Evolutionary conservation across 2,797 vertebrate genomes (phyloP).

Genomic region (Pseudochaenichthys georgianus): DNA sequence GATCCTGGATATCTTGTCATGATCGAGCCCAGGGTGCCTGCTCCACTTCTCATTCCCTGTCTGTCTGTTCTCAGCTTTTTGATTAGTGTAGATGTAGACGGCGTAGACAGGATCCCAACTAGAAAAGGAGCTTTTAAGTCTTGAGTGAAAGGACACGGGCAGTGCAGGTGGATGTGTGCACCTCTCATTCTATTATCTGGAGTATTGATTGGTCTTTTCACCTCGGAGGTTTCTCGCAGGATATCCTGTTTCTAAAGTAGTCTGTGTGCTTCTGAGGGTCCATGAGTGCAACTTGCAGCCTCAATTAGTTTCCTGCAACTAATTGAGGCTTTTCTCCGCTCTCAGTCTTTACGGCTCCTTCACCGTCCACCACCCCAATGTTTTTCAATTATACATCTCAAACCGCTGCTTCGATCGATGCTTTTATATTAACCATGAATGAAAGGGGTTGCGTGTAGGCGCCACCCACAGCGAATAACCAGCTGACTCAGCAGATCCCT

Average conservation of each 20-base stretch:
- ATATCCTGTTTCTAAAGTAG: slow-evolving; percentile 36
- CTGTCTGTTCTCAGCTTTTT: slow-evolving; percentile 67
- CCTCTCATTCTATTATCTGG: slow-evolving; percentile 34
- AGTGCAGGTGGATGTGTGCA: background rate
- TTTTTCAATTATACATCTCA: background rate
- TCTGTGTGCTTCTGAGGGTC: slow-evolving; percentile 26
- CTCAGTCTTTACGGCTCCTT: slow-evolving; percentile 8
- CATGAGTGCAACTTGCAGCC: slow-evolving; percentile 41
- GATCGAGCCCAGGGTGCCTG: slow-evolving; percentile 62
- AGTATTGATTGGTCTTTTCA: slow-evolving; percentile 37
- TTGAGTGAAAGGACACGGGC: background rate
- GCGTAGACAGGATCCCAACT: slow-evolving; percentile 50
- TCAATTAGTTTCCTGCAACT: slow-evolving; percentile 64
- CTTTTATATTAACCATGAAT: background rate
- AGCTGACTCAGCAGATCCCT: background rate
- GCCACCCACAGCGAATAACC: background rate
- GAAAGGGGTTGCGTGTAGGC: background rate
- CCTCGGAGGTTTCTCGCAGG: slow-evolving; percentile 15
- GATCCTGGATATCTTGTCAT: slow-evolving; percentile 62
- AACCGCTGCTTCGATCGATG: slow-evolving; percentile 4
- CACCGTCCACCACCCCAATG: background rate
- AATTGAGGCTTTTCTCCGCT: no score
- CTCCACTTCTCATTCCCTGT: slow-evolving; percentile 68
- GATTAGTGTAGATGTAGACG: slow-evolving; percentile 49
- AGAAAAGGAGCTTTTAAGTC: slow-evolving; percentile 48